These are phyloP conservation scores for Drosophila parvula DNA, from an alignment of 1,140 invertebrate genomes.

Conservation along the genomic window DNA sequence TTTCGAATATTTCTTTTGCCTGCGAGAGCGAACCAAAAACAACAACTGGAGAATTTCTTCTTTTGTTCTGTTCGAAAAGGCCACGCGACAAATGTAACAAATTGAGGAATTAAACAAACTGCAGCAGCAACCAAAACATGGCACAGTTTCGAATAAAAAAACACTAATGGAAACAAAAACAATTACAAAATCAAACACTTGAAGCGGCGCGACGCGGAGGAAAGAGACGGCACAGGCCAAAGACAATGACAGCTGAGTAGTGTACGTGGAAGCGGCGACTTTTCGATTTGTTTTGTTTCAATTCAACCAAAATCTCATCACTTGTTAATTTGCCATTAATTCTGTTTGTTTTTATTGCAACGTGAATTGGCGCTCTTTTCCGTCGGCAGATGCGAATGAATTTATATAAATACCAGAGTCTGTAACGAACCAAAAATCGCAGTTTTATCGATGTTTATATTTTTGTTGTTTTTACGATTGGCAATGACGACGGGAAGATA, in stretches of 20 bases:
- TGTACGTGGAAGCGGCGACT: slow-evolving; percentile 40
- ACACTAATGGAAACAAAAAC: slow-evolving; percentile 32
- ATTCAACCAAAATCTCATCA: slow-evolving; percentile 15
- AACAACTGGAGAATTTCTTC: slow-evolving; percentile 15
- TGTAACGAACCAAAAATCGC: neutral
- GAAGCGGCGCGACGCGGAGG: slow-evolving; percentile 42
- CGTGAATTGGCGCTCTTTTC: slow-evolving; percentile 5
- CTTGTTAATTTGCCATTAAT: slow-evolving; percentile 5
- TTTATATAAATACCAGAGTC: neutral
- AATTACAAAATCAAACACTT: slow-evolving; percentile 67
- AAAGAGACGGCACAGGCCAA: slow-evolving; percentile 15
- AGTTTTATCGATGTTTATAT: slow-evolving; percentile 1
- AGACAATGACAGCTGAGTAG: slow-evolving; percentile 43
- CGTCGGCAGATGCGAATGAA: neutral
- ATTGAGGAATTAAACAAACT: slow-evolving; percentile 38
- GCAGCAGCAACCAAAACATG: slow-evolving; percentile 26
- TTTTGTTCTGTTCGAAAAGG: slow-evolving; percentile 13
- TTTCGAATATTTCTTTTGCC: slow-evolving; percentile 24
- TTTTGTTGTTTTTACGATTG: neutral
- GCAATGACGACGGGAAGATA: no score
- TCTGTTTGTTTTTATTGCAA: slow-evolving; percentile 5
- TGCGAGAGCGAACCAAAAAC: slow-evolving; percentile 21
- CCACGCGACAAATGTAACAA: slow-evolving; percentile 40
- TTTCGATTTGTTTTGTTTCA: slow-evolving; percentile 40
- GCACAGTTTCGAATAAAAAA: slow-evolving; percentile 41